These are phyloP conservation scores for Polypedilum pembai DNA, from an alignment of 1,140 invertebrate species.

Conservation along the genomic window DNA sequence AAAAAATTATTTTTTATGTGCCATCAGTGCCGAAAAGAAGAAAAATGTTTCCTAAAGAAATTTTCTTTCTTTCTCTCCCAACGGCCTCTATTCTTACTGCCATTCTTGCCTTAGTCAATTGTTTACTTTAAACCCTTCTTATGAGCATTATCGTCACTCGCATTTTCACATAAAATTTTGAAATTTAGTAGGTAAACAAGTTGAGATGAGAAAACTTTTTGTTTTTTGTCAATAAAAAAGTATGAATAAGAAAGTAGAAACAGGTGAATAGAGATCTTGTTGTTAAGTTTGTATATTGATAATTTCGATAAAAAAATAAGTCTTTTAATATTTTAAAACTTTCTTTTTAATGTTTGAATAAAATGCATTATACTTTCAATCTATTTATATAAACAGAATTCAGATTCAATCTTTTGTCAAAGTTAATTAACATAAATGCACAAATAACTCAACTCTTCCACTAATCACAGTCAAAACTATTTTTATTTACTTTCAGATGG, in stretches of 20 bases:
- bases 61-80: background rate
- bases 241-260: background rate
- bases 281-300: no score
- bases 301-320: no score
- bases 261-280: no score
- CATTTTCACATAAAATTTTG: constrained; percentile 11
- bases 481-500: constrained; percentile 74
- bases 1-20: constrained; percentile 13
- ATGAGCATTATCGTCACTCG: constrained; percentile 26
- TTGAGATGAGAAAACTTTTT: background rate
- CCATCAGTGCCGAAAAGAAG: constrained; percentile 2
- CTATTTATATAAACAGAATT: no score
- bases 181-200: constrained; percentile 3
- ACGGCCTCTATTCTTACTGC: background rate
- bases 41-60: background rate
- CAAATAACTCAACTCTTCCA: no score
- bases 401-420: no score
- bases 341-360: no score
- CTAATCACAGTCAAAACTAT: background rate
- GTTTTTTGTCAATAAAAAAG: background rate
- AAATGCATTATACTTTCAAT: no score
- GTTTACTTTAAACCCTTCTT: constrained; percentile 26
- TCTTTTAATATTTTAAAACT: no score
- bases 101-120: background rate
- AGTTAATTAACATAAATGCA: no score